Evolutionary conservation across 64 coral and sea anemone genomes (phyloP).

Genomic region (Porites australiensis): DNA sequence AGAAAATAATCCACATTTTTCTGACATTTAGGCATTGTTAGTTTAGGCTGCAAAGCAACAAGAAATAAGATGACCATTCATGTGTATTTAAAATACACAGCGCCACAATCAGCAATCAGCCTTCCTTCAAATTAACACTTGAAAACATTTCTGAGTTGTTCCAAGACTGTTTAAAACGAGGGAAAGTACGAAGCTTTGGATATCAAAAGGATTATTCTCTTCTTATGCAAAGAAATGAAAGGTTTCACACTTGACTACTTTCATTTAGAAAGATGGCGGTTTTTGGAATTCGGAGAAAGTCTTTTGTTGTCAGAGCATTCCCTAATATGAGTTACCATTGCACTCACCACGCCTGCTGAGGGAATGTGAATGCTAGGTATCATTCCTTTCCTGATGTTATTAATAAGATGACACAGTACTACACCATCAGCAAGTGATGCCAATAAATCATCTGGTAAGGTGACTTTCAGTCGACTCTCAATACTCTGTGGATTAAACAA

Average conservation of each 20-base stretch:
- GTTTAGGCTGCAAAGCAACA: constrained; percentile 79
- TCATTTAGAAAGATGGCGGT: too few species aligned
- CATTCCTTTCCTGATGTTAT: constrained; percentile 87
- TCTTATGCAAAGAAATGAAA: too few species aligned
- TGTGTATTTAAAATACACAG: too few species aligned
- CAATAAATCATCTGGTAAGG: constrained; percentile 93
- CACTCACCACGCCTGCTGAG: constrained; percentile 94
- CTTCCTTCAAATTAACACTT: too few species aligned
- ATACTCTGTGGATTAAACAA: constrained; percentile 70
- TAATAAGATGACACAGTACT: constrained; percentile 94
- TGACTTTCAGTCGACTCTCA: constrained; percentile 95
- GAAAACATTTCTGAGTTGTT: too few species aligned
- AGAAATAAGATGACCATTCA: neutral
- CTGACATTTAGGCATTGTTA: constrained; percentile 98
- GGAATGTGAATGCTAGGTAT: constrained; percentile 98
- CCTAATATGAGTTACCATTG: neutral
- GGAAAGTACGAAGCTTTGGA: too few species aligned
- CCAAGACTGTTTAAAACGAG: too few species aligned
- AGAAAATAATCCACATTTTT: constrained; percentile 99
- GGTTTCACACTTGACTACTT: too few species aligned
- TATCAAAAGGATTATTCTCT: too few species aligned
- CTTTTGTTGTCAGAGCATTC: too few species aligned
- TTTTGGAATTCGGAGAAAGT: too few species aligned
- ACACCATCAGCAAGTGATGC: constrained; percentile 94
- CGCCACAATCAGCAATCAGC: too few species aligned